Conservation (phyloP, 2,113 vertebrate species). For the Zosterops japonicus region DNA sequence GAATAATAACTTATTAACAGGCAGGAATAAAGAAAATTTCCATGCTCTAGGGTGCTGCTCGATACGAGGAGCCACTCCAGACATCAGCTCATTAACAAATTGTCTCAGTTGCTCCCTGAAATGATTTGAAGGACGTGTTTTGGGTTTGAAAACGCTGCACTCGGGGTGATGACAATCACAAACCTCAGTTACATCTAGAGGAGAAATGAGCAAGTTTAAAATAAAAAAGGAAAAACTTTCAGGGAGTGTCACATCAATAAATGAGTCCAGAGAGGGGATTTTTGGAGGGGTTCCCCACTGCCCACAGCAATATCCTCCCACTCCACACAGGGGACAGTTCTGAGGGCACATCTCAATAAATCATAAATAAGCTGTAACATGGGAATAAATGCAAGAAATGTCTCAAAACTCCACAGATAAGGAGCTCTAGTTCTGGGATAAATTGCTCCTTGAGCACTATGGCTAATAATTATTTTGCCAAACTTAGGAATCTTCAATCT, state of each 20-base stretch:
- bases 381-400: neutral
- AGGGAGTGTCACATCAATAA: neutral
- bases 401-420: neutral
- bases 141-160: neutral
- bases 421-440: neutral
- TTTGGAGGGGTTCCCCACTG: neutral
- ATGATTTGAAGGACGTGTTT: neutral
- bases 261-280: neutral
- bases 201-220: neutral
- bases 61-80: neutral
- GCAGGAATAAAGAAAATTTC: neutral
- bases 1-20: neutral
- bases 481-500: neutral
- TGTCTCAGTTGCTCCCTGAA: neutral
- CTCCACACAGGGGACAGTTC: neutral
- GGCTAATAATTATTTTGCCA: neutral
- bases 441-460: neutral
- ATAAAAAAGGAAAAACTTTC: neutral
- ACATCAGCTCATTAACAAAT: neutral
- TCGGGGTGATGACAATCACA: fast-evolving
- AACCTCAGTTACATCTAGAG: fast-evolving
- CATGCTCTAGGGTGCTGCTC: neutral
- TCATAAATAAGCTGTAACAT: fast-evolving
- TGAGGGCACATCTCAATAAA: neutral
- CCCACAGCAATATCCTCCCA: fast-evolving